Percentiles rank a stretch among this genome's conserved stretches.
phyloP scores from a whole-genome alignment of 2,113 vertebrate genomes.

The Notarius quadriscutis region DNA sequence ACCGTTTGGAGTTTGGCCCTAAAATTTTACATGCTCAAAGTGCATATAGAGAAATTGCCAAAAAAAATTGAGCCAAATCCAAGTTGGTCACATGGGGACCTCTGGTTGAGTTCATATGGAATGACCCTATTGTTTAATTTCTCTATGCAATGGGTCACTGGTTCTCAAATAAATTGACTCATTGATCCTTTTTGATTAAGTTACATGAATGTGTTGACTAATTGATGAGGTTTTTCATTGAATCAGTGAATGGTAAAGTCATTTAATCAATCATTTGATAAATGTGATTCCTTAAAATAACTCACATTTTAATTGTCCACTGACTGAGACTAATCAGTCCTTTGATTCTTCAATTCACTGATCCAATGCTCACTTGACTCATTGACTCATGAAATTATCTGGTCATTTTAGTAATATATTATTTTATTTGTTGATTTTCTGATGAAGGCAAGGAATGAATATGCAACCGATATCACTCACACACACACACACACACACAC shows the following conservation, averaged over 20 bases:
- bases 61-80: too few relatives aligned
- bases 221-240: background rate
- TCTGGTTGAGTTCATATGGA: too few relatives aligned
- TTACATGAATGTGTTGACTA: background rate
- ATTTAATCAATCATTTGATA: background rate
- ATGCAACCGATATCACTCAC: background rate
- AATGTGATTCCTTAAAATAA: background rate
- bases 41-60: too few relatives aligned
- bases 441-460: background rate
- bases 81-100: too few relatives aligned
- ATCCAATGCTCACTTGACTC: background rate
- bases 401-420: background rate
- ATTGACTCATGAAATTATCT: background rate
- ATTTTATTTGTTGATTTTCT: background rate
- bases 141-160: background rate
- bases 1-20: too few relatives aligned
- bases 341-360: background rate
- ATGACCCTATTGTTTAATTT: background rate
- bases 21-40: too few relatives aligned
- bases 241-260: background rate
- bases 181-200: background rate
- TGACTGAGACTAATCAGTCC: background rate
- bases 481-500: slow-evolving; percentile 1
- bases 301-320: background rate
- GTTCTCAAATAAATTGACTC: background rate